Base-by-base conservation (phyloP, 2,888 invertebrate genomes). In the Protodeltote pygarga region DNA sequence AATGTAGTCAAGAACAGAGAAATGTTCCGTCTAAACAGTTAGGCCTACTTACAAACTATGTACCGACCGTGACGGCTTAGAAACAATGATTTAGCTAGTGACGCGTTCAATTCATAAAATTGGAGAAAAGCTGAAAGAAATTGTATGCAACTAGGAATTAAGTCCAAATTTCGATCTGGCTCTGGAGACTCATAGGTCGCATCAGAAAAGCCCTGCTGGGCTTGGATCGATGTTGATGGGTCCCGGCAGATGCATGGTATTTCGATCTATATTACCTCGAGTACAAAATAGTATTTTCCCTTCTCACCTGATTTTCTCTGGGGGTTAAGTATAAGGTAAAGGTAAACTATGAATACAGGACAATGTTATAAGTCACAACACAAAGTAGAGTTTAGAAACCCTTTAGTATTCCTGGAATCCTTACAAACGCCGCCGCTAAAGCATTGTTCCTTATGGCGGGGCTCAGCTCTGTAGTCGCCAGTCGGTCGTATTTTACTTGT, bases 41-140 rank as follows among this genome's bases (percentile, higher is more conserved):
- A 87, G 86, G 70, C 82, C 86, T 73, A 86, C 82, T 86, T 88
- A 63, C 70, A 73, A 78, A 76, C 71, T 73, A 80, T 71, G 73
- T 67, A 72, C 71, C 64, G 61, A 75, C 65, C 80, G 79, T 79
- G 75, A 79, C 77, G 73, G 37, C 50, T 45, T 47, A 63, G 65
- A 69, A 71, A 68, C 53, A 67, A 65, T 65, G 39, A 48, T 49
- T 68, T 70, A 54, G 38, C 62, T 68, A 77, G 76, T 74, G 72
- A 65, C 52, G 62, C 68, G 57, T 55, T 32, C 2, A 55, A 49
- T 62, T 46, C 31, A 38, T 44, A 14, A 32, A 52, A 24, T 34
- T 39, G 21, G 20, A 37, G 27, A 35, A 34, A 33, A 13, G 5
- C n/a, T 23, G 6, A 10, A 23, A 11, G 10, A 5, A 19, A 25